Evolutionary conservation across 1,140 invertebrate genomes (phyloP), one percentile per base, ranked within the genome.

Genomic region (Phthorimaea operculella): DNA sequence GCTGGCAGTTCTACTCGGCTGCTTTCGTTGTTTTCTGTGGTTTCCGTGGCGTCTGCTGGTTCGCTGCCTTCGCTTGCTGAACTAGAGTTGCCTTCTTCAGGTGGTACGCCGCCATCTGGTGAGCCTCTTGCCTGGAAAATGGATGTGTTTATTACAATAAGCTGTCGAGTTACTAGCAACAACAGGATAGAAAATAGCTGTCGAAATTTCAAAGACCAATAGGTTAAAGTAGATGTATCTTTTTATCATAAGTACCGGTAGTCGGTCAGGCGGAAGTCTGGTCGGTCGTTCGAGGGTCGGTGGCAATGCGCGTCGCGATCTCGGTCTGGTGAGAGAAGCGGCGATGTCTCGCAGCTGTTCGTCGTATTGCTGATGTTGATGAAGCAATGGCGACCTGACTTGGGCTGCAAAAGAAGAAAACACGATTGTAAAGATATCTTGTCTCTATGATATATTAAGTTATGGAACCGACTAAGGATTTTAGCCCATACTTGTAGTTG

Each of bases 31-130:
- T 74, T 74, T 56, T 87, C 82, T 21, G 79, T 64, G 45, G 82
- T 74, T 69, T 88, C 87, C 11, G 69, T 78, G 6, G 74, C 77
- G 45, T 88, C 83, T 6, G 73, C 69, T 1, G 78, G 57, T 52
- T 83, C 82, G 53, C 80, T 81, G 12, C 76, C 78, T 59, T 82
- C 80, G 57, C 79, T 80, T 3, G 88, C 88, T 63, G 89, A 90
- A 62, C 88, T 87, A 17, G 87, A 86, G 54, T 84, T 86, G 18
- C 86, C 86, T 67, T 91, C 88, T 72, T 93, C 92, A 51, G 91
- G 77, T 39, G 92, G 92, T 63, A 91, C 93, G 12, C 87, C 87
- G 8, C 93, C 93, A 71, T 95, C 94, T 10, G 94, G 93, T 77
- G 94, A 92, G n/a, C 93, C 93, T 51, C 82, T 67, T 36, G 70